Evolutionary conservation across 1,140 invertebrate species (phyloP).

Genomic region (Cataglyphis hispanica): DNA sequence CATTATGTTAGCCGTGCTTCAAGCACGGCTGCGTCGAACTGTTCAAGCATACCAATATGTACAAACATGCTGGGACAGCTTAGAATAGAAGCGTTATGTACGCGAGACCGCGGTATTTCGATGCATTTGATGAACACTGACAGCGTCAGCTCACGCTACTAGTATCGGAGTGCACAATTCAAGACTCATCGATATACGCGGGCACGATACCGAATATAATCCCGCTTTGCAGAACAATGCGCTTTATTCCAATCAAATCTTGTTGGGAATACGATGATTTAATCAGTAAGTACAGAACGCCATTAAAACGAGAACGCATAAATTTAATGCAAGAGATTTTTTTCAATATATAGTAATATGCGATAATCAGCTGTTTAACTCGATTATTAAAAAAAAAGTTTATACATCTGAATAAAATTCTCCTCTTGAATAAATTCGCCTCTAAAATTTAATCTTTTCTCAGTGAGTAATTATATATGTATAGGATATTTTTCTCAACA

Average conservation of each 20-base stretch:
- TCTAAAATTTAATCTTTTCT: background rate
- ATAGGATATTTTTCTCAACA: background rate
- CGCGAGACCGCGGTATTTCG: conserved; percentile 15
- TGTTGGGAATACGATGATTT: background rate
- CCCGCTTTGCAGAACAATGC: conserved; percentile 34
- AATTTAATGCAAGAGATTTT: background rate
- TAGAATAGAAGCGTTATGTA: conserved; percentile 26
- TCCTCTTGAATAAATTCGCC: too few species aligned
- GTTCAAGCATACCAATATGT: background rate
- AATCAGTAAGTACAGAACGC: background rate
- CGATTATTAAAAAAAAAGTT: too few species aligned
- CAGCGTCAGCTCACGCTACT: background rate
- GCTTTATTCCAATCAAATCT: background rate
- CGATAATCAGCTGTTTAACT: background rate
- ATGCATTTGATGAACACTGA: conserved; percentile 50
- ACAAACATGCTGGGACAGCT: conserved; percentile 21
- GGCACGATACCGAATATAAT: background rate
- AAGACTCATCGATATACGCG: conserved; percentile 27
- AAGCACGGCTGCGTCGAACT: conserved; percentile 9
- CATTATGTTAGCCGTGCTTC: background rate
- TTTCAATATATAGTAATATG: too few species aligned
- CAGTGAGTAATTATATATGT: background rate
- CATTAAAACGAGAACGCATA: background rate
- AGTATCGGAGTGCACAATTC: conserved; percentile 41
- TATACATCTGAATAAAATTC: too few species aligned